These are phyloP conservation scores for Parnassius smintheus DNA, from an alignment of 2,888 invertebrate species.

Conservation along the genomic window DNA sequence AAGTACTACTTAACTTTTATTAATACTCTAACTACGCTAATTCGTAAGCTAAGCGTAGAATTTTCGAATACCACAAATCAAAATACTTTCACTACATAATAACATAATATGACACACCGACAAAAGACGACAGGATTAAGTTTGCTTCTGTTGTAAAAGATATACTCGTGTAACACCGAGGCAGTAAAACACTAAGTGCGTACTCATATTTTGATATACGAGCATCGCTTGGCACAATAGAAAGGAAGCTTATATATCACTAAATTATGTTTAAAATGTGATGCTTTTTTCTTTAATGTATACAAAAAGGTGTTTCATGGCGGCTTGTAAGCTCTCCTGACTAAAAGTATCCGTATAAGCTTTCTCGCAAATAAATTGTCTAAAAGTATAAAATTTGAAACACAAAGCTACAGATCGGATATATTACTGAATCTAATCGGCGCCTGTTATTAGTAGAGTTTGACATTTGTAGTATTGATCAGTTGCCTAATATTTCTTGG, in stretches of 20 bases:
- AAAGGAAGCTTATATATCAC: slow-evolving; percentile 19
- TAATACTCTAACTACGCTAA: no score
- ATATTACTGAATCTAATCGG: no score
- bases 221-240: slow-evolving; percentile 22
- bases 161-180: slow-evolving; percentile 4
- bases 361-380: no score
- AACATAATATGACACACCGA: slow-evolving; percentile 9
- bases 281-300: slow-evolving; percentile 5
- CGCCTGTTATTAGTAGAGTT: no score
- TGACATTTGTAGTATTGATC: no score
- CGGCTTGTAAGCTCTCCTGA: no score
- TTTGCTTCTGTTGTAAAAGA: slow-evolving; percentile 15
- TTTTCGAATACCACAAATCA: neutral
- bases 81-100: slow-evolving; percentile 1
- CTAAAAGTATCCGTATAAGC: no score
- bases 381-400: no score
- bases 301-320: neutral
- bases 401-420: no score
- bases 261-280: slow-evolving; percentile 16
- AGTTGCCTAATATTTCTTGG: no score
- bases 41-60: no score
- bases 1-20: no score
- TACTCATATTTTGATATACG: slow-evolving; percentile 28
- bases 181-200: slow-evolving; percentile 25
- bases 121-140: slow-evolving; percentile 18